Conservation (phyloP, 2,888 invertebrate genomes). For the Andrena camellia region DNA sequence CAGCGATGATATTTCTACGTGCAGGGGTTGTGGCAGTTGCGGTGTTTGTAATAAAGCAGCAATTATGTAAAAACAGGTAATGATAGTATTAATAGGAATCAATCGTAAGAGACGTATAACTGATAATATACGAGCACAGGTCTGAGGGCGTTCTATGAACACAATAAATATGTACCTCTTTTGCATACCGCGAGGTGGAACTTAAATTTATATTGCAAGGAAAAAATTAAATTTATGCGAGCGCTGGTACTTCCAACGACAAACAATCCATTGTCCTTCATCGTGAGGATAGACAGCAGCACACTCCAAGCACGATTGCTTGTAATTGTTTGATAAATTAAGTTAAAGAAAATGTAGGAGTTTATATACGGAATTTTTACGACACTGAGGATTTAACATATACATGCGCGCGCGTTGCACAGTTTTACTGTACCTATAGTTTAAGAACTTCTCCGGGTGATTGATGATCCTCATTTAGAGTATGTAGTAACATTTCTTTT, state of each 20-base stretch:
- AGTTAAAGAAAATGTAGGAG: constrained; percentile 21
- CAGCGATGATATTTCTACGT: constrained; percentile 23
- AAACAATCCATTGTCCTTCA: constrained; percentile 38
- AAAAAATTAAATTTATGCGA: constrained; percentile 41
- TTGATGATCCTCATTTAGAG: background rate
- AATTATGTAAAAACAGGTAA: constrained; percentile 39
- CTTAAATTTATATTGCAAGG: constrained; percentile 44
- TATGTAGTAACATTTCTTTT: background rate
- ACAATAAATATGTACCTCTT: constrained; percentile 46
- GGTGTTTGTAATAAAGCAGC: constrained; percentile 23
- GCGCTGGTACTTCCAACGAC: constrained; percentile 57
- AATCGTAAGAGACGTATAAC: constrained; percentile 21
- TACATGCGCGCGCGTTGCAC: background rate
- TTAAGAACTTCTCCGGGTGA: constrained; percentile 5
- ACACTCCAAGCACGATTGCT: constrained; percentile 37
- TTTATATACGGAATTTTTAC: constrained; percentile 29
- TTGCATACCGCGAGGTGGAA: constrained; percentile 45
- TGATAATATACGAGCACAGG: constrained; percentile 39
- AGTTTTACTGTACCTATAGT: constrained; percentile 21
- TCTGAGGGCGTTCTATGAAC: constrained; percentile 53
- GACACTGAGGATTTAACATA: constrained; percentile 42
- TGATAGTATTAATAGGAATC: constrained; percentile 33
- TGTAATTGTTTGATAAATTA: constrained; percentile 35
- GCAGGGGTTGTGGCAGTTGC: constrained; percentile 18
- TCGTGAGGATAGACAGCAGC: constrained; percentile 38